Evolutionary conservation across 2,797 vertebrate species (phyloP), one percentile per base, ranked within the genome.

Genomic region (Pyrocephalus nanus): DNA sequence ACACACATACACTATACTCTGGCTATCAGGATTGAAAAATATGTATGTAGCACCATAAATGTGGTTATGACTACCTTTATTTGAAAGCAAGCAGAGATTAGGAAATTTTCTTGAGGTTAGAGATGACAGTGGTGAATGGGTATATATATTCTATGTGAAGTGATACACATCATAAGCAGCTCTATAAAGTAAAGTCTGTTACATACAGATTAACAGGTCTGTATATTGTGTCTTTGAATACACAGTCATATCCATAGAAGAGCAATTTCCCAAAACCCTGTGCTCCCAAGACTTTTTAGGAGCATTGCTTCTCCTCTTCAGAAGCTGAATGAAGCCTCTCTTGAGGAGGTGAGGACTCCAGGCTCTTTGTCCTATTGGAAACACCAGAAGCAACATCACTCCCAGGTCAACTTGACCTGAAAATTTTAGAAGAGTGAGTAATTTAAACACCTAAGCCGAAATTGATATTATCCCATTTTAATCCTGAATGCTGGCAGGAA

Each of bases 31-130:
- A 53, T 6, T 67, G 22, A 61, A 91, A 85, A 47, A 30, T 29
- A 21, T 8, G 12, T 6, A 0, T 42, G 3, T 34, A 42, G 12
- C 4, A 5, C 21, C 15, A 38, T n/a, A 14, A n/a, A 8, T 43
- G 7, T 25, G 8, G 15, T 58, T 43, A 22, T 14, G 12, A 54
- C 8, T 17, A 40, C 15, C 19, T 89, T 64, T n/a, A 23, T 73
- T 36, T 61, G 34, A 87, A 91, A 90, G 14, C 21, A 57, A 51
- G 27, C 10, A 60, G 61, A 60, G n/a, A 27, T 32, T 12, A 57
- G 36, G n/a, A 36, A 36, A 48, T 2, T 29, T 58, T 45, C 21
- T 53, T 66, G 60, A 58, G 13, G 7, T 25, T n/a, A 29, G 15
- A n/a, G 23, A n/a, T 12, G 27, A 15, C 22, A 58, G 9, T 26